phyloP scores from a whole-genome alignment of 2,113 vertebrate species.

The Sula dactylatra region DNA sequence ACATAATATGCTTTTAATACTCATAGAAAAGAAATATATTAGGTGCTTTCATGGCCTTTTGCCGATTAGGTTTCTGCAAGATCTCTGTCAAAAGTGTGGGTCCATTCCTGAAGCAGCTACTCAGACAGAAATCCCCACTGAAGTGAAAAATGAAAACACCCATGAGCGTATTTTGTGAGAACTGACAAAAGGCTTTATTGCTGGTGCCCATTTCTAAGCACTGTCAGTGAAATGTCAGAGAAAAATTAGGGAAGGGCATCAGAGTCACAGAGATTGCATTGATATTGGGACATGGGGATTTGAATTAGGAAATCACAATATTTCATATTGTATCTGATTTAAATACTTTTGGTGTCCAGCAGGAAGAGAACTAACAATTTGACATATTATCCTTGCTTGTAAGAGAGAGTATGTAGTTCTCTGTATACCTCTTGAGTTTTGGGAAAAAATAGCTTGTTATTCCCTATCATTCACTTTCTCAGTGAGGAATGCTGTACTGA shows the following conservation, averaged over 20 bases:
- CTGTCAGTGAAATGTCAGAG: background rate
- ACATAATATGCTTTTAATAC: background rate
- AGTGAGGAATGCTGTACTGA: background rate
- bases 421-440: background rate
- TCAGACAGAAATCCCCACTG: background rate
- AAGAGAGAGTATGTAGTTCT: background rate
- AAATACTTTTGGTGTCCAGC: background rate
- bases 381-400: background rate
- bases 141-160: background rate
- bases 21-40: background rate
- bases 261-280: background rate
- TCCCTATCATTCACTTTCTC: background rate
- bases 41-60: background rate
- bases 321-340: background rate
- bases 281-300: background rate
- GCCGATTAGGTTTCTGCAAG: background rate
- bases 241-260: background rate
- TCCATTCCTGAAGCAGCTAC: background rate
- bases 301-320: background rate
- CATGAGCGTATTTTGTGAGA: background rate
- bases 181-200: background rate
- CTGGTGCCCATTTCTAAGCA: background rate
- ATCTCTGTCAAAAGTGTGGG: background rate
- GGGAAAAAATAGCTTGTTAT: background rate
- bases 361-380: background rate